phyloP scores from a whole-genome alignment of 2,888 invertebrate species.

The Eumacrocentrus americanus region DNA sequence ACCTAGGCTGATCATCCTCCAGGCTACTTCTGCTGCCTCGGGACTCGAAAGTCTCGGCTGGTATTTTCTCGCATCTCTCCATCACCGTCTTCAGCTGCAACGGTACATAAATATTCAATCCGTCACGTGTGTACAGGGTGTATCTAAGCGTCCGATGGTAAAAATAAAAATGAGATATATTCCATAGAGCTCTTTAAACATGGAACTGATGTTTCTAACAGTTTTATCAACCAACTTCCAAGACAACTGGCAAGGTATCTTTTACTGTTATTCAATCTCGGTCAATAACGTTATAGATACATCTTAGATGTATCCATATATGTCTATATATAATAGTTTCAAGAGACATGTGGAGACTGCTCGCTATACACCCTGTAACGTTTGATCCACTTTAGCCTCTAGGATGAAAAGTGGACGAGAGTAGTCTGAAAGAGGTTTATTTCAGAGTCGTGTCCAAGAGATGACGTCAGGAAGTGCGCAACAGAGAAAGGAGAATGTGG shows the following conservation, averaged over 20 bases:
- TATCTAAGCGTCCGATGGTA: not conserved
- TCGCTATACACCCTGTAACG: conserved; percentile 4
- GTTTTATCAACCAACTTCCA: too few relatives aligned
- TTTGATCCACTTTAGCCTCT: conserved; percentile 13
- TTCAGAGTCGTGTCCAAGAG: conserved; percentile 20
- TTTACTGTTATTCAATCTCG: too few relatives aligned
- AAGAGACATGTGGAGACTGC: not conserved
- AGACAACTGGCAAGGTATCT: too few relatives aligned
- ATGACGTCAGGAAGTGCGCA: conserved; percentile 39
- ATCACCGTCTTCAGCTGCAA: conserved; percentile 72
- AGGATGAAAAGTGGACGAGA: conserved; percentile 7
- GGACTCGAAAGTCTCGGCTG: conserved; percentile 67
- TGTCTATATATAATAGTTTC: conserved; percentile 3
- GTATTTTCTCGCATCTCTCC: conserved; percentile 72
- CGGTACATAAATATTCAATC: conserved; percentile 20
- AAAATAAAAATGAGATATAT: not conserved
- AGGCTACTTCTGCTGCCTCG: conserved; percentile 44
- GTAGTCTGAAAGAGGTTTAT: conserved; percentile 10
- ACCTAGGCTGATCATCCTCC: conserved; percentile 46
- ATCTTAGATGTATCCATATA: not conserved
- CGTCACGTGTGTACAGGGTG: not conserved
- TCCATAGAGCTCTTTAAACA: not conserved
- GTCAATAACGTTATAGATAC: too few relatives aligned
- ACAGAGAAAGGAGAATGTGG: conserved; percentile 48
- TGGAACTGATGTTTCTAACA: not conserved